A percentile compares a stretch with the other conserved stretches of the same genome.
These are phyloP conservation scores for Porites australiensis DNA, from an alignment of 64 coral and sea anemone genomes.

Conservation along the genomic window DNA sequence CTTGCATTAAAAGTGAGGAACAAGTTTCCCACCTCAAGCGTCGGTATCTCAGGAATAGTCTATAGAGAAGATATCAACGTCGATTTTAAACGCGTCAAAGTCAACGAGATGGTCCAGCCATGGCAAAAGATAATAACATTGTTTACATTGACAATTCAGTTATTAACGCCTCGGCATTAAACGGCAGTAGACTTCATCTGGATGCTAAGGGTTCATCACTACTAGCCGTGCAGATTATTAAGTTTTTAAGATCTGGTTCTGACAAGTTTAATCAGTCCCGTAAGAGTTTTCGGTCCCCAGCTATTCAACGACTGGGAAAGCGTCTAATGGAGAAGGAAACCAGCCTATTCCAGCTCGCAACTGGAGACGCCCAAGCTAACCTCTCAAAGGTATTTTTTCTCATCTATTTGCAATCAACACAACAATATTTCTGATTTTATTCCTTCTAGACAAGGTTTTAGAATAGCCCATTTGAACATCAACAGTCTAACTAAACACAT, in stretches of 20 bases:
- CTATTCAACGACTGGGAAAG: neutral
- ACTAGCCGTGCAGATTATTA: slow-evolving; percentile 45
- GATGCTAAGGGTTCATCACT: slow-evolving; percentile 43
- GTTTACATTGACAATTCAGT: slow-evolving; percentile 58
- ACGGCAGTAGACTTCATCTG: no score
- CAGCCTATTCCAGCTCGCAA: no score
- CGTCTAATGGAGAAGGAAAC: no score
- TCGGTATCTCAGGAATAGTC: neutral
- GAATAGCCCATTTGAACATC: no score
- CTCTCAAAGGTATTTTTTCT: no score
- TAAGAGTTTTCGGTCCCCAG: neutral
- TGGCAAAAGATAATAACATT: neutral
- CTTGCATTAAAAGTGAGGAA: slow-evolving; percentile 4
- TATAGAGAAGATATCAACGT: no score
- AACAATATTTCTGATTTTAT: no score
- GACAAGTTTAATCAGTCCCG: neutral
- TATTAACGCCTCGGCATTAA: slow-evolving; percentile 17
- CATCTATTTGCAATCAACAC: no score
- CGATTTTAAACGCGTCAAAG: slow-evolving; percentile 8
- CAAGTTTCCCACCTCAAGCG: slow-evolving; percentile 13
- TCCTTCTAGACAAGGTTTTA: no score
- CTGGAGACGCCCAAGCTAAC: no score
- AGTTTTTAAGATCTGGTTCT: slow-evolving; percentile 34
- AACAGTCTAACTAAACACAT: no score
- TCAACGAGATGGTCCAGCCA: slow-evolving; percentile 15